These are phyloP conservation scores for Synanthedon tipuliformis DNA, from an alignment of 2,888 invertebrate genomes.

Conservation along the genomic window DNA sequence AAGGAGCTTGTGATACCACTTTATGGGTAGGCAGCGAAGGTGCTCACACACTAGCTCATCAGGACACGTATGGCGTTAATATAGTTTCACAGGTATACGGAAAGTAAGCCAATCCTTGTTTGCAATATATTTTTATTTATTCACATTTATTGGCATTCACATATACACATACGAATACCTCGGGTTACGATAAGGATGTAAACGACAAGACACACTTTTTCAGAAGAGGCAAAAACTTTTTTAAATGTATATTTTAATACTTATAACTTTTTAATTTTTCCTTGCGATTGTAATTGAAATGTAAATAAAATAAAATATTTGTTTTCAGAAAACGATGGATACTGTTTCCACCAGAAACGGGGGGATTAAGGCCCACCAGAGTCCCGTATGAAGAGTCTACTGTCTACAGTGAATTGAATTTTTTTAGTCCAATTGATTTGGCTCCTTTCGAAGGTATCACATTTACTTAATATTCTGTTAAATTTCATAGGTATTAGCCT, in stretches of 20 bases:
- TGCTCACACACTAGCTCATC: slow-evolving; percentile 94
- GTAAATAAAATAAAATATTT: too few species aligned
- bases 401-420: slow-evolving; percentile 87
- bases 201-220: too few species aligned
- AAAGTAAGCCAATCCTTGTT: slow-evolving; percentile 62
- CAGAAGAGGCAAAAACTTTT: too few species aligned
- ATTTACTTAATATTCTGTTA: background rate
- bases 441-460: slow-evolving; percentile 61
- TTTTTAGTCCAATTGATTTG: slow-evolving; percentile 73
- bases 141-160: background rate
- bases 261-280: too few species aligned
- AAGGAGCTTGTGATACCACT: slow-evolving; percentile 77
- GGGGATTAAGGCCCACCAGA: slow-evolving; percentile 80
- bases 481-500: background rate
- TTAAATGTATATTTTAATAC: too few species aligned
- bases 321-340: slow-evolving; percentile 87
- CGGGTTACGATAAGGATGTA: too few species aligned
- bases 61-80: slow-evolving; percentile 95
- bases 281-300: too few species aligned
- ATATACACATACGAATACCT: too few species aligned
- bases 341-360: slow-evolving; percentile 85
- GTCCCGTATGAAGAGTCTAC: slow-evolving; percentile 98
- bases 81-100: slow-evolving; percentile 90
- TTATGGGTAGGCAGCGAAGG: slow-evolving; percentile 90
- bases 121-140: slow-evolving; percentile 1